phyloP scores from a whole-genome alignment of 2,888 invertebrate species.

The Nebria brevicollis region DNA sequence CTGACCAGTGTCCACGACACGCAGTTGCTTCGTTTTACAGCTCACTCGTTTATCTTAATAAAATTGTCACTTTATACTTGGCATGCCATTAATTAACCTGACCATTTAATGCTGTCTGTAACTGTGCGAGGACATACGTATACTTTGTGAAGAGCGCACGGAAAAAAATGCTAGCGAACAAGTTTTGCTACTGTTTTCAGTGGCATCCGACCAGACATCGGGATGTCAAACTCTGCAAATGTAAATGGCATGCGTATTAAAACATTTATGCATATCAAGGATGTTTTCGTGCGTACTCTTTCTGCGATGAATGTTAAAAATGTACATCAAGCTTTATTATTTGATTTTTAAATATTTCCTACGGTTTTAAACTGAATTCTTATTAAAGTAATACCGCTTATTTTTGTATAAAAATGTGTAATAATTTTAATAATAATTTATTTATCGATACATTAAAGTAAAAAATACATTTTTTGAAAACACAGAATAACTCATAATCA shows the following conservation, averaged over 20 bases:
- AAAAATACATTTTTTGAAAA: no score
- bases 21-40: not conserved
- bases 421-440: no score
- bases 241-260: not conserved
- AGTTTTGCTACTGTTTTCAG: not conserved
- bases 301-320: not conserved
- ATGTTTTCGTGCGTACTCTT: not conserved
- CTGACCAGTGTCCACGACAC: not conserved
- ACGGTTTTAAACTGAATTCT: no score
- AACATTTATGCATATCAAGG: not conserved
- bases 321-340: not conserved
- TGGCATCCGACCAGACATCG: not conserved
- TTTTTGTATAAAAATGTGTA: no score
- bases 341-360: not conserved
- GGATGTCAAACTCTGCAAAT: not conserved
- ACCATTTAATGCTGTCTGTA: not conserved
- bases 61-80: constrained; percentile 42
- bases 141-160: not conserved
- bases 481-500: no score
- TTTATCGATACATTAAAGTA: no score
- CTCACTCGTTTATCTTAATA: constrained; percentile 41
- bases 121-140: not conserved
- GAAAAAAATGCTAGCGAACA: not conserved
- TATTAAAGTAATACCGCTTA: no score
- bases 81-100: constrained; percentile 36